Evolutionary conservation across 2,888 invertebrate genomes (phyloP), one percentile per base, ranked within the genome.

Genomic region (Heliconius sara): DNA sequence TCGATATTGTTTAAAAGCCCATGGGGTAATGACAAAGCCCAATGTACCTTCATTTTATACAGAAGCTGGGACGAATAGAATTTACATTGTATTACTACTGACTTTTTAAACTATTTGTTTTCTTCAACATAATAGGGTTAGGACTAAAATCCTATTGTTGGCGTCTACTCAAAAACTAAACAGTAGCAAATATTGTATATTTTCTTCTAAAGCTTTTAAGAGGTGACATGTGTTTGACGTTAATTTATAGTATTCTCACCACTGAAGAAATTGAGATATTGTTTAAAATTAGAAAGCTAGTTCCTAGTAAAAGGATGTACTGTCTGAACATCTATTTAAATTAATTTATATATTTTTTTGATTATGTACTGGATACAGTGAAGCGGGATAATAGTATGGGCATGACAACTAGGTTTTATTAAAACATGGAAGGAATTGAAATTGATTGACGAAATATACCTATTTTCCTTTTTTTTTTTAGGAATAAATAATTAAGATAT

Each of bases 131-230:
- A 94, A 94, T 92, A 89, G 92, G 89, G 91, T 93, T 93, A 92
- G 87, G 88, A 87, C 86, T 87, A 83, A 88, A 85, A 86, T 84
- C 86, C 88, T 87, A 89, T 94, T 95, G 94, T 93, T 87, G 80
- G 70, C 92, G 91, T 90, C 73, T 91, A 90, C 90, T 91, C 87
- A 85, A 83, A 70, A 87, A 84, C 82, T 85, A 87, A 89, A 91
- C 92, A 89, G 94, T 92, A 93, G 95, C 94, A 90, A 95, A 95
- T 93, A 93, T 93, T 94, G 92, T 95, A 93, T 94, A 90, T 93
- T 94, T 94, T 88, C 88, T 90, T 60, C 89, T 88, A 91, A 91
- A 91, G 89, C 90, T 91, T 92, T 92, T 87, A 91, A 92, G 89
- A 90, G 89, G 92, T 91, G 94, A 91, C 93, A 93, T 93, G 90